Evolutionary conservation across 2,113 vertebrate genomes (phyloP).

Genomic region (Psittacula cyanocephala): DNA sequence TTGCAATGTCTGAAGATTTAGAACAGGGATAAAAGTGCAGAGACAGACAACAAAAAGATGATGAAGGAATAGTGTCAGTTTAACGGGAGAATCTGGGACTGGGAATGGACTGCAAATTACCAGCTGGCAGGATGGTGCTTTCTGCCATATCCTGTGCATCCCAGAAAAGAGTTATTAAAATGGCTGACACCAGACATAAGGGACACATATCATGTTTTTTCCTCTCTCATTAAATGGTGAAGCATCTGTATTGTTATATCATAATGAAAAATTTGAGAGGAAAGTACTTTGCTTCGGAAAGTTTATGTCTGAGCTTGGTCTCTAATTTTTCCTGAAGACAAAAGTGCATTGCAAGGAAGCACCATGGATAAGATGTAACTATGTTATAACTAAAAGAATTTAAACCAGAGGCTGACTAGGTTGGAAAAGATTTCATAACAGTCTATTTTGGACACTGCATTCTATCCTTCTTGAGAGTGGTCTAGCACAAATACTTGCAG

Average conservation of each 20-base stretch:
- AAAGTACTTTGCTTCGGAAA: neutral
- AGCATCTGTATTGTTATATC: neutral
- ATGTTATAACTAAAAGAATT: neutral
- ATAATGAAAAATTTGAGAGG: neutral
- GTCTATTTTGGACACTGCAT: neutral
- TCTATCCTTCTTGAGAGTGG: neutral
- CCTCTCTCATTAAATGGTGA: neutral
- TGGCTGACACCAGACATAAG: neutral
- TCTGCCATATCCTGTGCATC: neutral
- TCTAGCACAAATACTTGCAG: neutral
- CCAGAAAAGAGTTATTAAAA: neutral
- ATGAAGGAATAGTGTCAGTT: neutral
- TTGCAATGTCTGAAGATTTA: neutral
- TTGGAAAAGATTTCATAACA: neutral
- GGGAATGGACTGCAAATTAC: neutral
- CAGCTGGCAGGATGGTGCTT: neutral
- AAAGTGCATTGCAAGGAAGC: neutral
- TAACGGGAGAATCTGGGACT: neutral
- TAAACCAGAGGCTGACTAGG: neutral
- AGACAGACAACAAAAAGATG: neutral
- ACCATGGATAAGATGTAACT: neutral
- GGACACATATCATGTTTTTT: neutral
- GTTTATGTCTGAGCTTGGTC: neutral
- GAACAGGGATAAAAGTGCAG: neutral
- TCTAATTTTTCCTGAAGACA: neutral